Percentiles rank a stretch among this genome's conserved stretches.
phyloP scores from a whole-genome alignment of 2,888 invertebrate genomes.

The Diogma glabrata region DNA sequence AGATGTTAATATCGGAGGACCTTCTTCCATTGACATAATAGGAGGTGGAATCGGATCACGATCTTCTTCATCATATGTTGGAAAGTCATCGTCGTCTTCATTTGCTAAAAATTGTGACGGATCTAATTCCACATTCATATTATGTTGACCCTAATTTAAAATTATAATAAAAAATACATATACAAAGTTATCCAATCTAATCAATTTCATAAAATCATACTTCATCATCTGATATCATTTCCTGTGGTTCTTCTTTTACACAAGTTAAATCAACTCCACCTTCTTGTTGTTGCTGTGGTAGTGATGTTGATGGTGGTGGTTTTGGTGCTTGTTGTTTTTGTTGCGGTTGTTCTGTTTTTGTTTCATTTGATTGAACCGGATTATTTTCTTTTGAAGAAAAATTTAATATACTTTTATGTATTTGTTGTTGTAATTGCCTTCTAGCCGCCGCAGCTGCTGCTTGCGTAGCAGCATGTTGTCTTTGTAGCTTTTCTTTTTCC shows the following conservation, averaged over 20 bases:
- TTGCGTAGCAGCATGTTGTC: slow-evolving; percentile 13
- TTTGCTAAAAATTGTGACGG: slow-evolving; percentile 33
- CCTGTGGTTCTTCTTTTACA: slow-evolving; percentile 9
- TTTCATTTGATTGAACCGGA: background rate
- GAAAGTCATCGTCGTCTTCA: slow-evolving; percentile 16
- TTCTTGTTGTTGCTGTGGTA: too few species aligned
- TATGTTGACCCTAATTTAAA: slow-evolving; percentile 9
- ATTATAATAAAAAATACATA: background rate
- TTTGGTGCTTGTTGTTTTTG: too few species aligned
- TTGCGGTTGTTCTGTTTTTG: background rate
- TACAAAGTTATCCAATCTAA: background rate
- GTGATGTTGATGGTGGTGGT: too few species aligned
- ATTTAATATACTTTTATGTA: slow-evolving; percentile 7
- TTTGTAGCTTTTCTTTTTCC: slow-evolving; percentile 12
- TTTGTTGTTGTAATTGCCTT: slow-evolving; percentile 7
- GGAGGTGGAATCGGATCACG: background rate
- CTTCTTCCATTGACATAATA: slow-evolving; percentile 13
- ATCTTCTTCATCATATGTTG: background rate
- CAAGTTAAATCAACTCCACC: slow-evolving; percentile 1
- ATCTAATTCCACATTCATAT: slow-evolving; percentile 30
- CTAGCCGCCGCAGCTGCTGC: background rate
- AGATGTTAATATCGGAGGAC: slow-evolving; percentile 24
- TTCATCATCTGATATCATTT: slow-evolving; percentile 9
- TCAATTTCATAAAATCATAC: background rate
- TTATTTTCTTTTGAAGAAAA: background rate